Conservation (phyloP, 2,888 invertebrate species). For the Epistrophe grossulariae region DNA sequence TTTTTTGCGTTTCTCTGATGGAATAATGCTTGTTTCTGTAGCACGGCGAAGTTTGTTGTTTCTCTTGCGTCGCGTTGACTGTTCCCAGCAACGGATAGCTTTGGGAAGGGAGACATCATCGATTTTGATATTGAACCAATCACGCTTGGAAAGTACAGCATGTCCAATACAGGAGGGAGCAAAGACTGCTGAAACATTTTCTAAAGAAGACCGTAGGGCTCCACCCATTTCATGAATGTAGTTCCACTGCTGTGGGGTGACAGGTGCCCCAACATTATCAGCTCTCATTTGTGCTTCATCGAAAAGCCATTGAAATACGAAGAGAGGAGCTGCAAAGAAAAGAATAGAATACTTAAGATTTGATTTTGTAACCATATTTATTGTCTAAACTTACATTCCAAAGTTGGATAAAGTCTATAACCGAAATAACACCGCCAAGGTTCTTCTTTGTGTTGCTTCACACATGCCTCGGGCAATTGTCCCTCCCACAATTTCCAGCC, state of each 20-base stretch:
- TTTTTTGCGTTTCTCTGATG: conserved; percentile 71
- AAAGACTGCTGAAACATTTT: conserved; percentile 94
- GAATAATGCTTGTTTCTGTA: conserved; percentile 79
- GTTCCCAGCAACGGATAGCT: conserved; percentile 95
- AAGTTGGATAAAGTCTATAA: conserved; percentile 92
- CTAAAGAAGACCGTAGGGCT: conserved; percentile 91
- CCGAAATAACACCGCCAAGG: conserved; percentile 97
- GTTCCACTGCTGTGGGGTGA: conserved; percentile 96
- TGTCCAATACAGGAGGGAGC: conserved; percentile 97
- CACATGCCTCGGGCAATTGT: conserved; percentile 91
- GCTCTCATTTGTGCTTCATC: conserved; percentile 97
- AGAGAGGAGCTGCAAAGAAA: conserved; percentile 88
- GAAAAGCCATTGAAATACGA: conserved; percentile 97
- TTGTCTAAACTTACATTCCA: conserved; percentile 87
- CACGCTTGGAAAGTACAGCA: conserved; percentile 92
- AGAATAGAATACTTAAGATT: background rate
- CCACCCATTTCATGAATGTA: conserved; percentile 96
- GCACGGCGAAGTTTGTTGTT: conserved; percentile 79
- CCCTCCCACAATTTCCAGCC: conserved; percentile 93
- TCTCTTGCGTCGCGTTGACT: conserved; percentile 83
- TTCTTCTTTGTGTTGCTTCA: conserved; percentile 87
- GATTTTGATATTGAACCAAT: conserved; percentile 94
- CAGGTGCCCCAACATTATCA: conserved; percentile 95
- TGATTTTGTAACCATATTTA: background rate
- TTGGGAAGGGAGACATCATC: conserved; percentile 93